Base-by-base conservation (phyloP, 2,113 vertebrate species). In the Engraulis encrasicolus region DNA sequence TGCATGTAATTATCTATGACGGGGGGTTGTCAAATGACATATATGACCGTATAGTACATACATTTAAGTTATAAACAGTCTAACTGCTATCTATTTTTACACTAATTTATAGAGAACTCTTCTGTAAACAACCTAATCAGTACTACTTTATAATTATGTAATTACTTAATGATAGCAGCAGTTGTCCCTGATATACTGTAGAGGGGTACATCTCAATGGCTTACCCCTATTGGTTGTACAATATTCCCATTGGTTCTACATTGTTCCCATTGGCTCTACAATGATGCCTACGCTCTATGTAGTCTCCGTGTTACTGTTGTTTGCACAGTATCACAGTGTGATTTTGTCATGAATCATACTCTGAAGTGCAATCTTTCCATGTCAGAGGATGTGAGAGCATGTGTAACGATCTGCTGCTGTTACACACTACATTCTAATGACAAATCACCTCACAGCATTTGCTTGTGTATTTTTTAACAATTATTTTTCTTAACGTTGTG, bases 161-260 rank as follows among this genome's bases (percentile, higher is more conserved):
- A 34, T 34, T 31, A 15, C 23, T 74, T n/a, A n/a, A n/a, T n/a
- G n/a, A 74, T 23, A 71, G 61, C 61, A 71, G 61, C 61, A 71
- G 27, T 34, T 71, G 61, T 34, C 61, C 61, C 61, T 71, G 61
- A 71, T n/a, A n/a, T n/a, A n/a, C n/a, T n/a, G n/a, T n/a, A 71
- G 4, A 4, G 31, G 31, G 27, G 58, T 66, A 23, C 58, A 66
- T 66, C 14, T 74, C 58, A 74, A 31, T 27, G 40, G 40, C 17
- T 1, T 31, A 27, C 23, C 40, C 40, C 6, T 9, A 45, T 45
- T 45, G 3, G 40, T 45, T 45, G 4, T 45, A 74, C 66, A 34
- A 2, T 31, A 31, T 31, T 27, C 58, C 40, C 40, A 45, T 45
- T 45, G 3, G 40, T 45, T 45, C 40, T 45, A 74, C 66, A 34